Evolutionary conservation across 1,140 invertebrate species (phyloP), one percentile per base, ranked within the genome.

Genomic region (Adelges cooleyi): DNA sequence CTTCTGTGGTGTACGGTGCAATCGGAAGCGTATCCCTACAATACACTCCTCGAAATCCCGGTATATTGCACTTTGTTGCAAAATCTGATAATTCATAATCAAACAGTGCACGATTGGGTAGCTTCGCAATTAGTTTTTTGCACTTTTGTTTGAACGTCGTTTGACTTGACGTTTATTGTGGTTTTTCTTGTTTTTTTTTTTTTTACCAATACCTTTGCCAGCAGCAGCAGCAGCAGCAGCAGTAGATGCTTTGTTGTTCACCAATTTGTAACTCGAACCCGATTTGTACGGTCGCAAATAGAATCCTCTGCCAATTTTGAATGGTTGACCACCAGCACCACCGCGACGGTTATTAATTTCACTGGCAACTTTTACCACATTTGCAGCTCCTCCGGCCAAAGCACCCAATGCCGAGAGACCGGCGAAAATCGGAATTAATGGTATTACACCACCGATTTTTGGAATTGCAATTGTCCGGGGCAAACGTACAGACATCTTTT

Each of bases 1-100:
- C 59, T 71, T 74, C 72, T 53, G 52, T 10, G 66, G 68, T 66
- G 2, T 49, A 46, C 4, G 72, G 69, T 50, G 69, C 67, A 67
- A 66, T 70, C 11, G 15, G 36, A 9, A 70, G 48, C 40, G 10
- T 40, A 49, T 70, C 67, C 33, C 65, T 44, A 46, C 66, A 69
- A n/a, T 69, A 69, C 9, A 70, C 67, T 1, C 69, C 68, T 51
- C 66, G 40, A 51, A 69, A 69, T 65, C 48, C 40, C 15, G 54
- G 49, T 17, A 69, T 18, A 40, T 65, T 50, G 15, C n/a, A 17
- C 15, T 25, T 27, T 13, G 15, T 8, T 1, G 23, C 49, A 2
- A 25, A n/a, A 15, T 49, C 25, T 49, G 25, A 23, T 15, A 49
- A 6, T 8, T 49, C 48, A 49, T n/a, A n/a, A n/a, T n/a, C n/a